These are phyloP conservation scores for Halcyon malimbica DNA, from an alignment of 2,113 vertebrate genomes.

Conservation along the genomic window DNA sequence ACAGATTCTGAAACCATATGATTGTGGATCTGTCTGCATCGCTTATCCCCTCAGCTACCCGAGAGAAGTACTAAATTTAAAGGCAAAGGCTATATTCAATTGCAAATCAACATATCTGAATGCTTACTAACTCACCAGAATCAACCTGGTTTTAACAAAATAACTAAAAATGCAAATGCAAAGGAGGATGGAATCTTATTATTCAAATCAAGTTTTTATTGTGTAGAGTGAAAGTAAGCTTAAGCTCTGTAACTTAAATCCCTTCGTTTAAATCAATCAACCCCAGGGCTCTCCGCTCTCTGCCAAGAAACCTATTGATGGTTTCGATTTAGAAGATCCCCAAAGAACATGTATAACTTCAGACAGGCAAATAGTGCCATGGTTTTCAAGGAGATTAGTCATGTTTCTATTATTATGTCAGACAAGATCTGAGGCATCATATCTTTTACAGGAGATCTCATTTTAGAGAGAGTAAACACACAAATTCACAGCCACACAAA, in stretches of 20 bases:
- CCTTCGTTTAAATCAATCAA: not conserved
- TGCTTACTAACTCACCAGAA: not conserved
- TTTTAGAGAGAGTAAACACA: not conserved
- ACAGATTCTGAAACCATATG: not conserved
- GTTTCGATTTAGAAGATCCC: not conserved
- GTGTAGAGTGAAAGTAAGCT: not conserved
- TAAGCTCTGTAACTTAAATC: constrained; percentile 8
- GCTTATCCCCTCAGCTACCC: not conserved
- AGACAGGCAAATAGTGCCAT: not conserved
- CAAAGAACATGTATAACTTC: not conserved
- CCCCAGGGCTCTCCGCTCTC: not conserved
- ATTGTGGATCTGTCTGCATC: not conserved
- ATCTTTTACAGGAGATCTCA: not conserved
- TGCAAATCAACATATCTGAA: not conserved
- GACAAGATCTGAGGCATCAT: not conserved
- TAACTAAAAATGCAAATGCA: constrained; percentile 18
- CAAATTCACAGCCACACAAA: not conserved
- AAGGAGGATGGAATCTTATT: not conserved
- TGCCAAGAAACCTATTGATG: not conserved
- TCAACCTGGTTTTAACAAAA: not conserved
- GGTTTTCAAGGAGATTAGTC: constrained; percentile 15
- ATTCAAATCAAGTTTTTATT: constrained; percentile 17
- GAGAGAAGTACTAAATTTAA: not conserved
- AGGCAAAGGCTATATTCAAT: not conserved
- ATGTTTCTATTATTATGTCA: not conserved